These are phyloP conservation scores for Apodemus sylvaticus DNA, from an alignment of 2,113 vertebrate species.

Conservation along the genomic window DNA sequence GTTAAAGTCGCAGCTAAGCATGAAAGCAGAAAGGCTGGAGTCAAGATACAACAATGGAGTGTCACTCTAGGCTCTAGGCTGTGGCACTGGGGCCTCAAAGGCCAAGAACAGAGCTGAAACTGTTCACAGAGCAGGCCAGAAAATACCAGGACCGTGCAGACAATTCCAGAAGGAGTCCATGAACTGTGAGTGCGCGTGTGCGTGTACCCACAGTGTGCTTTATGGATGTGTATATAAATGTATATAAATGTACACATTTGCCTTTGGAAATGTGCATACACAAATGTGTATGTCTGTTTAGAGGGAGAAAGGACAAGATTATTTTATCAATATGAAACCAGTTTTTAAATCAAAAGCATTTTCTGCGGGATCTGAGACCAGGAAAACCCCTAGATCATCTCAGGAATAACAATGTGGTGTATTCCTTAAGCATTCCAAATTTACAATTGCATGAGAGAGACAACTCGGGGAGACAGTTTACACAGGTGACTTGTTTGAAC, in stretches of 20 bases:
- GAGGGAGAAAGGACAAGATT: not conserved
- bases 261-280: not conserved
- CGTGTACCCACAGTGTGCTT: not conserved
- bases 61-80: not conserved
- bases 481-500: slow-evolving; percentile 47
- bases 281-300: not conserved
- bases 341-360: slow-evolving; percentile 38
- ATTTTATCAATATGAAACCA: not conserved
- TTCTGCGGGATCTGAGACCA: not conserved
- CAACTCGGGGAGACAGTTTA: not conserved
- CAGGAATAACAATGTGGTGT: not conserved
- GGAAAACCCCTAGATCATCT: not conserved
- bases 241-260: too few species aligned
- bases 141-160: not conserved
- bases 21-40: not conserved
- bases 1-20: not conserved
- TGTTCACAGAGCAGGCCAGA: not conserved
- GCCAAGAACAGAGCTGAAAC: not conserved
- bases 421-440: slow-evolving; percentile 4
- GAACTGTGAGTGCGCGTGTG: too few species aligned
- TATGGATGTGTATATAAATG: not conserved
- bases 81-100: not conserved
- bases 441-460: not conserved
- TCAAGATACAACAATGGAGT: not conserved
- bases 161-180: not conserved